Evolutionary conservation across 2,113 vertebrate species (phyloP).

Genomic region (Periophthalmus modestus): DNA sequence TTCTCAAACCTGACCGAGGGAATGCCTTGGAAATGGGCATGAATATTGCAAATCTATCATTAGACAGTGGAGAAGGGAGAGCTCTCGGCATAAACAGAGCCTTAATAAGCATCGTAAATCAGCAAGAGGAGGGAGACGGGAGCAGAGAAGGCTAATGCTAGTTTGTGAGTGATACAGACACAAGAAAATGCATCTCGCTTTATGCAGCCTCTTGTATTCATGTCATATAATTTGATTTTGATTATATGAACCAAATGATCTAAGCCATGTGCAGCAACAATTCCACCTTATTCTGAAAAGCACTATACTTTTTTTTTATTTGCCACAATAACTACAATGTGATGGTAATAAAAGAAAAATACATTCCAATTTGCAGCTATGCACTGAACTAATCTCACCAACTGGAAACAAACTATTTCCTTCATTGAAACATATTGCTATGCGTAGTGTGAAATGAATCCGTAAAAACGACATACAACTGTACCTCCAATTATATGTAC

Average conservation of each 20-base stretch:
- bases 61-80: slow-evolving; percentile 53
- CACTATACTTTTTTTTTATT: not conserved
- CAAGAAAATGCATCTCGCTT: slow-evolving; percentile 28
- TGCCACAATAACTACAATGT: slow-evolving; percentile 2
- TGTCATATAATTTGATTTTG: slow-evolving; percentile 22
- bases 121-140: slow-evolving; percentile 42
- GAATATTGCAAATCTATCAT: slow-evolving; percentile 71
- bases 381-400: slow-evolving; percentile 14
- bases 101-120: slow-evolving; percentile 71
- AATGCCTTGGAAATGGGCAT: slow-evolving; percentile 47
- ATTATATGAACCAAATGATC: slow-evolving; percentile 24
- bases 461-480: not conserved
- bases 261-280: not conserved
- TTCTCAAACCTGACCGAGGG: slow-evolving; percentile 48
- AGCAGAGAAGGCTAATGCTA: slow-evolving; percentile 22
- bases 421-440: not conserved
- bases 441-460: not conserved
- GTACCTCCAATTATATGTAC: not conserved
- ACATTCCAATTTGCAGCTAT: slow-evolving; percentile 8
- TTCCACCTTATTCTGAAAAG: not conserved
- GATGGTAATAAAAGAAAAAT: slow-evolving; percentile 27
- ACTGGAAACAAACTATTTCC: not conserved
- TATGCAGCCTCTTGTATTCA: slow-evolving; percentile 12
- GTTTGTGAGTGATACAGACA: slow-evolving; percentile 19
- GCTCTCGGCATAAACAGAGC: slow-evolving; percentile 70